Evolutionary conservation across 2,888 invertebrate genomes (phyloP), one percentile per base, ranked within the genome.

Genomic region (Ichneumoninae sp.): DNA sequence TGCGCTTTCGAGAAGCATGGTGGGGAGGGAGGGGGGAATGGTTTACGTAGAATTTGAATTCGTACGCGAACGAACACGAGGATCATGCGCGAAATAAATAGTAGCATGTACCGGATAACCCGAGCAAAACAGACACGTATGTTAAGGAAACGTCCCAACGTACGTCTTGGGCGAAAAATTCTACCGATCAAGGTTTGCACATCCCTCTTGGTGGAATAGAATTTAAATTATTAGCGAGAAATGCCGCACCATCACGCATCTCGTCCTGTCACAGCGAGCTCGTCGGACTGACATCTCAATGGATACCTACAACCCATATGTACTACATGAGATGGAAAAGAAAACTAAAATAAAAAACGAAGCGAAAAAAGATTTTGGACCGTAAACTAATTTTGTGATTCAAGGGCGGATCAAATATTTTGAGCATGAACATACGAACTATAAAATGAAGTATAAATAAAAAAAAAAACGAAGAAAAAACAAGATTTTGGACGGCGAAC

Each of bases 221-320:
- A 75, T 80, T 80, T 75, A 62, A 69, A 80, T 80, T 75, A 75
- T 69, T 75, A 72, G 57, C 72, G n/a, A 47, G 44, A 52, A 22
- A 57, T 26, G 8, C 26, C 22, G 57, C 10, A 13, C 22, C 4
- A 22, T 10, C 26, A 13, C 10, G 57, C 57, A 2, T 22, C 13
- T 22, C 13, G 10, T 8, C 57, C 26, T 26, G 57, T 57, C 57
- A 4, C 57, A 26, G 57, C 57, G 10, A 13, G 40, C 5, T 2
- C 22, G 10, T 1, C 57, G 4, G 22, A 54, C 26, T 13, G 26
- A 13, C 22, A 26, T 22, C 13, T 13, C 10, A 57, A 57, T 1
- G 57, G 22, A 57, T 57, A 26, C 10, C 57, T 22, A 13, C 13
- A 26, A 57, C 7, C 3, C 26, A 26, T 13, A 22, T 22, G 22